Evolutionary conservation across 2,888 invertebrate species (phyloP), one percentile per base, ranked within the genome.

Genomic region (Heteropelma amictum): DNA sequence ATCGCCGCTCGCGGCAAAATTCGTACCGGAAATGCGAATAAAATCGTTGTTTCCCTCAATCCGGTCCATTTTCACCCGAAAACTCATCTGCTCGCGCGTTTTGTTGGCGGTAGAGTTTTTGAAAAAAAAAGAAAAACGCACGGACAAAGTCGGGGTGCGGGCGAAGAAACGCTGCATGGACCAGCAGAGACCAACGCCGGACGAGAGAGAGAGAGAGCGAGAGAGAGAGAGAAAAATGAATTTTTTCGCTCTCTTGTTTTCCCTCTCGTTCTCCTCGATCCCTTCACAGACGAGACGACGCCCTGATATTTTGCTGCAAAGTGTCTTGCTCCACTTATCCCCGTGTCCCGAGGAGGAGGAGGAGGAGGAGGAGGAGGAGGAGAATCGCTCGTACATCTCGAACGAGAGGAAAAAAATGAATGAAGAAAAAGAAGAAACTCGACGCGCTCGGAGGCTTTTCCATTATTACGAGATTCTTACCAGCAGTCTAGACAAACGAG

Each of bases 241-340:
- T n/a, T n/a, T n/a, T n/a, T n/a, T n/a, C n/a, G n/a, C n/a, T n/a
- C n/a, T n/a, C n/a, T n/a, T n/a, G n/a, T n/a, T n/a, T n/a, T n/a
- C n/a, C n/a, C n/a, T n/a, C n/a, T n/a, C 17, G 40, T 33, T 53
- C 42, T 42, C 21, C 21, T 63, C n/a, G 23, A 33, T 17, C n/a
- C 40, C 21, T 60, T 17, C 28, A 8, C 8, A 51, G 30, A 40
- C 42, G 42, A 60, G 30, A 58, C 42, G 42, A 42, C 61, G 42
- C 42, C 58, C 51, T 19, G 68, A 58, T 68, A 60, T 40, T 60
- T 68, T 40, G 30, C 58, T 42, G 6, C 12, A 42, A 60, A 69
- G 23, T 69, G 53, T 69, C 26, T 61, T 42, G 69, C 53, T 45
- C 53, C 53, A 60, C 40, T 69, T 51, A 51, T 61, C 30, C 33